Evolutionary conservation across 2,888 invertebrate species (phyloP).

Genomic region (Callosobruchus maculatus): DNA sequence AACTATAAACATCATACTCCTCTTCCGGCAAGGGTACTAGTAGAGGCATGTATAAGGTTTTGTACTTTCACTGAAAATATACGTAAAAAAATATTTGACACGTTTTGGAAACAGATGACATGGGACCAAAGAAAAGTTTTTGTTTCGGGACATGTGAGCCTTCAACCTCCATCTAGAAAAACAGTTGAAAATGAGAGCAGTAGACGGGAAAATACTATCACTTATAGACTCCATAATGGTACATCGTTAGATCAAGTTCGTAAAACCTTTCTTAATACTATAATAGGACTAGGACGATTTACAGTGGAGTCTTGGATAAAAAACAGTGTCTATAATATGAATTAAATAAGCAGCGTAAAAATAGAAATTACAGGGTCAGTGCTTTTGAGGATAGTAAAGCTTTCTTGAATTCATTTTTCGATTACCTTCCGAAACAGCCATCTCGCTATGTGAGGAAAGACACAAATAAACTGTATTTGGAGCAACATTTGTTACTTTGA

Average conservation of each 20-base stretch:
- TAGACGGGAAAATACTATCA: conserved; percentile 2
- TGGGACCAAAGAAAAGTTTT: conserved; percentile 1
- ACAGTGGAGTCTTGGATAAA: neutral
- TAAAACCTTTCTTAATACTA: conserved; percentile 6
- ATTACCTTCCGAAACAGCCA: conserved; percentile 26
- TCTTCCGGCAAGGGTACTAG: too few species aligned
- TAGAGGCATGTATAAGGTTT: too few species aligned
- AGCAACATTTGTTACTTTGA: conserved; percentile 11
- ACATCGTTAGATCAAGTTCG: conserved; percentile 5
- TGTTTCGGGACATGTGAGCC: conserved; percentile 2
- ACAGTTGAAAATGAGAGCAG: conserved; percentile 1
- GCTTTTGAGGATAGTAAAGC: neutral
- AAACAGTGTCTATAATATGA: too few species aligned
- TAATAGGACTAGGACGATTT: conserved; percentile 4
- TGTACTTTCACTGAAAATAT: too few species aligned
- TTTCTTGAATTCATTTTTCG: conserved; percentile 17
- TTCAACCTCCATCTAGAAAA: conserved; percentile 3
- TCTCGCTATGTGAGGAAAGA: conserved; percentile 22
- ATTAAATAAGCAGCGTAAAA: neutral
- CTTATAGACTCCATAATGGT: conserved; percentile 6
- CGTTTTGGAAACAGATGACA: too few species aligned
- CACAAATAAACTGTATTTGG: conserved; percentile 26
- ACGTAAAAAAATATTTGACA: too few species aligned
- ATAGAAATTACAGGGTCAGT: neutral
- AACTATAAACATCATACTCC: too few species aligned